Evolutionary conservation across 1,140 invertebrate species (phyloP), one percentile per base, ranked within the genome.

Genomic region (Zaprionus davidi): DNA sequence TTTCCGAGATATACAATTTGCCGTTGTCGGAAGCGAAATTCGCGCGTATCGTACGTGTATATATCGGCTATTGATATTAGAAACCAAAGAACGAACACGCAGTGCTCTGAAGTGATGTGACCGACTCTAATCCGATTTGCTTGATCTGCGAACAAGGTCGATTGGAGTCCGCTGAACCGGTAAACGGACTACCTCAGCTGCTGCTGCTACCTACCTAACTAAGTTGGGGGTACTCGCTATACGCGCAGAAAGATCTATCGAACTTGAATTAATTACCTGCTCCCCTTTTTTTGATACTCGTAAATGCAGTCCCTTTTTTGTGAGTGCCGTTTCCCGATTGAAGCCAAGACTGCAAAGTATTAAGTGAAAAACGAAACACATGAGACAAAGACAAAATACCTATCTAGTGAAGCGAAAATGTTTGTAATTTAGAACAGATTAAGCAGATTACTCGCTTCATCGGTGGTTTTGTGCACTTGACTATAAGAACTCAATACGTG

Each of bases 101-200:
- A 60, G 41, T 69, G 66, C 56, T 60, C 44, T 11, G 11, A 51
- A 62, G 46, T 62, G 49, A 70, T 70, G 68, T 70, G 58, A 63
- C 57, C 76, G 76, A 76, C 71, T 80, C 76, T 72, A 57, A 76
- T 66, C 67, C 56, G 73, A 86, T 81, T 85, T 79, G 46, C 49
- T 64, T 73, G 58, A 84, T 81, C 82, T 82, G 78, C 64, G 70
- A 72, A 64, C 82, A 85, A 85, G 78, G 82, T 85, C 82, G 68
- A 76, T 67, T 44, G 68, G 22, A 53, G 68, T 76, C 58, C 70
- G 56, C 70, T 85, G 74, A 72, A 75, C 76, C 79, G 76, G 56
- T 69, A 57, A 80, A 63, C 66, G 24, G 28, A 49, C 31, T 56
- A 36, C 36, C 17, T 70, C 31, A 69, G 57, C 26, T 22, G n/a